These are phyloP conservation scores for Siniperca chuatsi DNA, from an alignment of 2,113 vertebrate genomes.

Conservation along the genomic window DNA sequence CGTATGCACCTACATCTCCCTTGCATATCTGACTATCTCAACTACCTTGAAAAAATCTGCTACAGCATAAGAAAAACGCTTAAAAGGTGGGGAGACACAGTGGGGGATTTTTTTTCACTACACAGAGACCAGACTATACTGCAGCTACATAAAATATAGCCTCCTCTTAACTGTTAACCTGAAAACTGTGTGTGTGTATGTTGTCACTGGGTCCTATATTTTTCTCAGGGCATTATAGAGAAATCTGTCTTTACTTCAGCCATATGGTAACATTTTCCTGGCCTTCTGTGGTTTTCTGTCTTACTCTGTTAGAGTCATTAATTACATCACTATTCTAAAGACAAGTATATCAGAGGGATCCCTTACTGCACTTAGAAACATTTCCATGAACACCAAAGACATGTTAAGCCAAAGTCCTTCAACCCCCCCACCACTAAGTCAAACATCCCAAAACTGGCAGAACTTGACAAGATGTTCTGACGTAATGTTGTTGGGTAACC, in stretches of 20 bases:
- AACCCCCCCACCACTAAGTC: background rate
- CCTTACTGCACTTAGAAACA: slow-evolving; percentile 71
- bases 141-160: slow-evolving; percentile 40
- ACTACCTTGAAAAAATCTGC: slow-evolving; percentile 37
- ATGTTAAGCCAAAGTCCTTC: slow-evolving; percentile 42
- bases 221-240: slow-evolving; percentile 60
- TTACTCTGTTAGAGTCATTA: slow-evolving; percentile 83
- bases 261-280: slow-evolving; percentile 84
- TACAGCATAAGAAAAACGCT: slow-evolving; percentile 15
- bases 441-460: slow-evolving; percentile 65
- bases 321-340: slow-evolving; percentile 84
- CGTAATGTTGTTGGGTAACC: slow-evolving; percentile 60
- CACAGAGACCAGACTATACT: slow-evolving; percentile 7
- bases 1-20: slow-evolving; percentile 45
- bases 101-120: background rate
- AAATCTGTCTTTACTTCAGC: slow-evolving; percentile 72
- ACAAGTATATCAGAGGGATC: slow-evolving; percentile 75
- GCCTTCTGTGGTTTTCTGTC: slow-evolving; percentile 75
- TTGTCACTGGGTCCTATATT: slow-evolving; percentile 56
- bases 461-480: slow-evolving; percentile 62
- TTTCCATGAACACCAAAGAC: slow-evolving; percentile 72
- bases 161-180: slow-evolving; percentile 53
- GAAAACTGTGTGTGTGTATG: slow-evolving; percentile 39
- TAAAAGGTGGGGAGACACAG: slow-evolving; percentile 15
- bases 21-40: slow-evolving; percentile 43